Evolutionary conservation across 1,140 invertebrate species (phyloP).

Genomic region (Coelopa frigida): DNA sequence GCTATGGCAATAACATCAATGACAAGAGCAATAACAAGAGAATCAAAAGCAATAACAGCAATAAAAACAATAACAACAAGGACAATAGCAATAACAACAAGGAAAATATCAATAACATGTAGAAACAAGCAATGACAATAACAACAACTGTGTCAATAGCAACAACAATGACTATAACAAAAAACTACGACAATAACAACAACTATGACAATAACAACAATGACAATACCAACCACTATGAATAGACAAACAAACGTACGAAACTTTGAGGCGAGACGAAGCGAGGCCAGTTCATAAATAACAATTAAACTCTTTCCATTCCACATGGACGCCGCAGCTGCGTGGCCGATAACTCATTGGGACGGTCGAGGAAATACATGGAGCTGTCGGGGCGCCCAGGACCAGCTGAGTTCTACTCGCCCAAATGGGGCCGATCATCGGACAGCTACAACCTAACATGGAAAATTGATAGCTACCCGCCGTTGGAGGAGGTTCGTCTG

Average conservation of each 20-base stretch:
- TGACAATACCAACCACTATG: no score
- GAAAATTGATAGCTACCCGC: conserved; percentile 58
- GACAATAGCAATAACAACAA: no score
- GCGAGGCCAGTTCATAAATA: conserved; percentile 13
- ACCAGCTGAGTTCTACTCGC: conserved; percentile 56
- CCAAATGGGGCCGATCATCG: conserved; percentile 50
- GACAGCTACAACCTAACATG: conserved; percentile 55
- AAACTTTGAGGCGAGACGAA: no score
- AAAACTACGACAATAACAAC: neutral
- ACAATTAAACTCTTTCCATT: conserved; percentile 14
- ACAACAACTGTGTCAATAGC: neutral
- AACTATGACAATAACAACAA: no score
- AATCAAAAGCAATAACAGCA: no score
- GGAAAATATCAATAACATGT: no score
- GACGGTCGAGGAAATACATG: conserved; percentile 58
- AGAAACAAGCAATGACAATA: neutral
- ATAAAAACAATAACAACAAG: no score
- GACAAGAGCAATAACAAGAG: no score
- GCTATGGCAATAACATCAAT: no score
- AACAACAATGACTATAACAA: neutral
- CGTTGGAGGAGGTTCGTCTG: conserved; percentile 55
- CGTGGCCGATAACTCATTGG: conserved; percentile 61
- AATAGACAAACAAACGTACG: conserved; percentile 14
- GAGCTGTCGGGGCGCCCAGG: conserved; percentile 59
- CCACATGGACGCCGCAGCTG: no score